Evolutionary conservation across 2,888 invertebrate species (phyloP).

Genomic region (Odontomyia ornata): DNA sequence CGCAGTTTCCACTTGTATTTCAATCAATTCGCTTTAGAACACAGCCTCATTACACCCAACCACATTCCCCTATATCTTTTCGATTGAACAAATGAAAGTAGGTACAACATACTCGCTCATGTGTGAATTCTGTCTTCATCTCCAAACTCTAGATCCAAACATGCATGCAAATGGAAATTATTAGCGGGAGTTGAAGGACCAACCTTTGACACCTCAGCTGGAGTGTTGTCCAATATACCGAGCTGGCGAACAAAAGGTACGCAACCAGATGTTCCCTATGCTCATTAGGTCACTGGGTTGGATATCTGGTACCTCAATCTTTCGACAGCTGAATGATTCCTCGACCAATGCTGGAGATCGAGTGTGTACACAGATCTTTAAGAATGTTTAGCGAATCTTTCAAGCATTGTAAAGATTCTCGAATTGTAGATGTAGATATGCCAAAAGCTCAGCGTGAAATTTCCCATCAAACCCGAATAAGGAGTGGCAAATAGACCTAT

Average conservation of each 20-base stretch:
- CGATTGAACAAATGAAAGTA: conserved; percentile 21
- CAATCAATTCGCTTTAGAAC: background rate
- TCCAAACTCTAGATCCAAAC: background rate
- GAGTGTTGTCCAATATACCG: background rate
- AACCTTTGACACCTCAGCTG: conserved; percentile 16
- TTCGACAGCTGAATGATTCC: conserved; percentile 9
- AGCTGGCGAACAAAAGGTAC: background rate
- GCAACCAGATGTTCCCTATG: conserved; percentile 4
- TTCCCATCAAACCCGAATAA: background rate
- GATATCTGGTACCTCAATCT: background rate
- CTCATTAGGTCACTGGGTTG: conserved; percentile 34
- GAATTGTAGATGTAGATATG: background rate
- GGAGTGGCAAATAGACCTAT: background rate
- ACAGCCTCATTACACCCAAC: background rate
- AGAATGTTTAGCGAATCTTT: background rate
- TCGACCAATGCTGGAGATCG: background rate
- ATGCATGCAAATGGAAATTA: background rate
- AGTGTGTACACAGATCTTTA: background rate
- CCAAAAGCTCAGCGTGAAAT: background rate
- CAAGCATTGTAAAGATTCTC: background rate
- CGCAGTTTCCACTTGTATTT: background rate
- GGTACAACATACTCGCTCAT: background rate
- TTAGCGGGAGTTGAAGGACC: conserved; percentile 20
- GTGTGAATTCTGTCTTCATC: background rate
- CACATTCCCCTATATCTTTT: background rate